Percentiles rank a stretch among this genome's conserved stretches.
Evolutionary conservation across 2,797 vertebrate genomes (phyloP).

Genomic region (Microcaecilia unicolor): DNA sequence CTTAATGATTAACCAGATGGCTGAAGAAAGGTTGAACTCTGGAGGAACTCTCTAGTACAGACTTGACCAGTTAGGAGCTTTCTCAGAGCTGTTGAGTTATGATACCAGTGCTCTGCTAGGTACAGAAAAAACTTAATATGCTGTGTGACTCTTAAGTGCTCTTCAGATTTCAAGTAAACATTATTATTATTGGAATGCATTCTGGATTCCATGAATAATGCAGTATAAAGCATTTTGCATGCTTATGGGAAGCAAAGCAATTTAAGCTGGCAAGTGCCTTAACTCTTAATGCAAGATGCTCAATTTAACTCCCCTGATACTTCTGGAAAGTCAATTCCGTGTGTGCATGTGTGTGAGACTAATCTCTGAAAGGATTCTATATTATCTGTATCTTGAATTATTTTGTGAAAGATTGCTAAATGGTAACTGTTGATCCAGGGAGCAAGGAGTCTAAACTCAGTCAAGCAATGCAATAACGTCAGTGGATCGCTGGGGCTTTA

Average conservation of each 20-base stretch:
- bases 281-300: slow-evolving; percentile 2
- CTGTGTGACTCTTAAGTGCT: background rate
- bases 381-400: background rate
- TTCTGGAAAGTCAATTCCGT: slow-evolving; percentile 1
- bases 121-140: slow-evolving; percentile 1
- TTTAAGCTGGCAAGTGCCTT: background rate
- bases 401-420: background rate
- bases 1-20: no score
- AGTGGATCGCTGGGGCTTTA: background rate
- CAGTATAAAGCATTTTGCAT: background rate
- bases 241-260: background rate
- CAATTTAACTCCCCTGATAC: background rate
- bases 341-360: background rate
- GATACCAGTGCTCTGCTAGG: no score
- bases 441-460: background rate
- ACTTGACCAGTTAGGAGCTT: no score
- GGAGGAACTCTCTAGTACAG: no score
- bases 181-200: background rate
- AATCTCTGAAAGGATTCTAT: background rate
- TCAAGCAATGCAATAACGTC: background rate
- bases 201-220: background rate
- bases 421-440: slow-evolving; percentile 1
- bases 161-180: background rate
- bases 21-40: no score
- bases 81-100: no score